A percentile compares a stretch with the other conserved stretches of the same genome.
phyloP scores from a whole-genome alignment of 2,888 invertebrate species.

The Synanthedon andrenaeformis region DNA sequence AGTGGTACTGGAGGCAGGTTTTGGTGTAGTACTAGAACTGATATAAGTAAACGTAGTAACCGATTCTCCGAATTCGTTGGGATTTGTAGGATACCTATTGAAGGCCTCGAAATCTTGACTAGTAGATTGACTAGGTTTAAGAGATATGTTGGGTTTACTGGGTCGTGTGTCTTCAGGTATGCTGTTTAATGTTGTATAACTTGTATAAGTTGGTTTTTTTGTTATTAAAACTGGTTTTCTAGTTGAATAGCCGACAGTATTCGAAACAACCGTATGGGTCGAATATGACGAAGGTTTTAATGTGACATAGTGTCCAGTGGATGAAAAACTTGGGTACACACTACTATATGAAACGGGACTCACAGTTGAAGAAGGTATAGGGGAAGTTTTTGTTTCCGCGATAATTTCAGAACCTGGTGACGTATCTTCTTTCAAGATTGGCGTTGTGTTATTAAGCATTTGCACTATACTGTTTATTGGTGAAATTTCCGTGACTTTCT shows the following conservation, averaged over 20 bases:
- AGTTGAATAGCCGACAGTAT: conserved; percentile 12
- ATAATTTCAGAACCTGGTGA: conserved; percentile 33
- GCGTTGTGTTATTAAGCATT: conserved; percentile 70
- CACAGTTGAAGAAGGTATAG: conserved; percentile 30
- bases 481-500: conserved; percentile 52
- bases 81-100: conserved; percentile 55
- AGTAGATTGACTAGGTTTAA: conserved; percentile 51
- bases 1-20: conserved; percentile 28
- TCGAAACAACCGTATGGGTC: conserved; percentile 8
- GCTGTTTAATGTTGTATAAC: conserved; percentile 41
- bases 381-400: conserved; percentile 54
- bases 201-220: conserved; percentile 30
- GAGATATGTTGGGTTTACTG: conserved; percentile 37
- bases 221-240: conserved; percentile 27
- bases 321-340: conserved; percentile 34
- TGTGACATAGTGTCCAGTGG: conserved; percentile 57
- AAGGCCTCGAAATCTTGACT: conserved; percentile 60
- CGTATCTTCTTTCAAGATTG: conserved; percentile 48
- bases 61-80: conserved; percentile 44
- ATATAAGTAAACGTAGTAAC: conserved; percentile 53
- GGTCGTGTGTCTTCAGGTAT: conserved; percentile 34
- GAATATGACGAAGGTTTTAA: conserved; percentile 42
- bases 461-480: conserved; percentile 72
- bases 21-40: conserved; percentile 41
- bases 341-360: conserved; percentile 41